phyloP scores from a whole-genome alignment of 2,888 invertebrate species.

The Acanthosepion pharaonis region DNA sequence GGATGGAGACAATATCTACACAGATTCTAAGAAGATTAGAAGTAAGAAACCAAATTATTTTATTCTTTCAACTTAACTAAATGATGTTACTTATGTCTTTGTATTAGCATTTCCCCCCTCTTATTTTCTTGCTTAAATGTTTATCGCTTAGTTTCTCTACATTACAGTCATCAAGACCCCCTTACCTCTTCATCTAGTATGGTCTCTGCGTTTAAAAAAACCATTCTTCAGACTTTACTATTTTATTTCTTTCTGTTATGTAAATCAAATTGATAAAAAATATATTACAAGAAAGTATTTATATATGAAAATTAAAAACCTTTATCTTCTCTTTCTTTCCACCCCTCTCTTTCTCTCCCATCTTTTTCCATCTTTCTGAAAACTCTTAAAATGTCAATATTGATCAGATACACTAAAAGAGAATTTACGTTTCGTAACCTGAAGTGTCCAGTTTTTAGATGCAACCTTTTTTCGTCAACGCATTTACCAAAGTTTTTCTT shows the following conservation, averaged over 20 bases:
- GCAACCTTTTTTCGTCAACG: neutral
- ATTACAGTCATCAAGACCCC: neutral
- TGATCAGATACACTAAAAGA: neutral
- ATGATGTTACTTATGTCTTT: neutral
- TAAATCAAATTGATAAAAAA: neutral
- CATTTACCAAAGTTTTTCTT: constrained; percentile 4
- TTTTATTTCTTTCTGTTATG: neutral
- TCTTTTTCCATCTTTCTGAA: neutral
- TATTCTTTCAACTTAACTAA: neutral
- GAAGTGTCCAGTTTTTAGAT: neutral
- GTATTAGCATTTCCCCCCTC: neutral
- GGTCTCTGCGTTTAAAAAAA: neutral
- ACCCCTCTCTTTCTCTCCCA: neutral
- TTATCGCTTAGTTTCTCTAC: neutral
- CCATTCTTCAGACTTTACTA: neutral
- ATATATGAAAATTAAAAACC: neutral
- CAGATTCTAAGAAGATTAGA: neutral
- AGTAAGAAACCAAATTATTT: neutral
- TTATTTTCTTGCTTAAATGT: neutral
- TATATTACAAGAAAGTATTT: neutral
- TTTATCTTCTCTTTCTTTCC: neutral
- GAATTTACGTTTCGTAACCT: neutral
- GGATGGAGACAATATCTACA: neutral
- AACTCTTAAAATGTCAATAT: no score
- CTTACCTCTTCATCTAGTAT: neutral